These are phyloP conservation scores for Bacillus rossius DNA, from an alignment of 1,140 invertebrate species.

Conservation along the genomic window DNA sequence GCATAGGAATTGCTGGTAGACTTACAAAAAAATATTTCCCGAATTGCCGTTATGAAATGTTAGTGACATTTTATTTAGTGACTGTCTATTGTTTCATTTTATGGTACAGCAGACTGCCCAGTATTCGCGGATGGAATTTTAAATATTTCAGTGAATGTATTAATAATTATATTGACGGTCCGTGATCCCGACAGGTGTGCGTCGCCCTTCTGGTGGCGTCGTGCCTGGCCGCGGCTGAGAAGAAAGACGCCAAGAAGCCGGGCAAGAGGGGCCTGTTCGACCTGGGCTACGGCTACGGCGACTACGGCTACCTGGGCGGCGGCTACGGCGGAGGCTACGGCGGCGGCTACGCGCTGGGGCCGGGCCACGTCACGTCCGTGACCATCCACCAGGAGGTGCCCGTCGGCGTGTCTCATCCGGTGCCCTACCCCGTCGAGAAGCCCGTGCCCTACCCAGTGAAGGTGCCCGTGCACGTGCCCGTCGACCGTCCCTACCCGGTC, in stretches of 20 bases:
- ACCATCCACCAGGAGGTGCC: slow-evolving; percentile 15
- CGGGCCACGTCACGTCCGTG: slow-evolving; percentile 6
- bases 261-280: slow-evolving; percentile 12
- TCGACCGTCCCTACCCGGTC: slow-evolving; percentile 26
- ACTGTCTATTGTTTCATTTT: too few relatives aligned
- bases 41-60: too few relatives aligned
- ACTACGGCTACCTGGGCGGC: slow-evolving; percentile 13
- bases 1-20: too few relatives aligned
- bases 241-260: neutral
- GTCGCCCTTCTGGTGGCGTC: neutral
- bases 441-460: slow-evolving; percentile 12
- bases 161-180: too few relatives aligned
- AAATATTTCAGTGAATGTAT: too few relatives aligned
- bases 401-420: slow-evolving; percentile 24
- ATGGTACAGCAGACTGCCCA: too few relatives aligned
- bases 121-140: too few relatives aligned
- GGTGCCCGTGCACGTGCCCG: slow-evolving; percentile 20
- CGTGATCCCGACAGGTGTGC: too few relatives aligned
- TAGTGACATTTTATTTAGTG: too few relatives aligned
- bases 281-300: slow-evolving; percentile 16
- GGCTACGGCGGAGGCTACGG: neutral
- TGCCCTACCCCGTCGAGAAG: slow-evolving; percentile 24
- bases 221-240: neutral
- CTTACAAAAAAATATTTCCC: too few relatives aligned
- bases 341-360: neutral